Conservation (phyloP, 2,797 vertebrate species). For the Sebastes steindachneri region DNA sequence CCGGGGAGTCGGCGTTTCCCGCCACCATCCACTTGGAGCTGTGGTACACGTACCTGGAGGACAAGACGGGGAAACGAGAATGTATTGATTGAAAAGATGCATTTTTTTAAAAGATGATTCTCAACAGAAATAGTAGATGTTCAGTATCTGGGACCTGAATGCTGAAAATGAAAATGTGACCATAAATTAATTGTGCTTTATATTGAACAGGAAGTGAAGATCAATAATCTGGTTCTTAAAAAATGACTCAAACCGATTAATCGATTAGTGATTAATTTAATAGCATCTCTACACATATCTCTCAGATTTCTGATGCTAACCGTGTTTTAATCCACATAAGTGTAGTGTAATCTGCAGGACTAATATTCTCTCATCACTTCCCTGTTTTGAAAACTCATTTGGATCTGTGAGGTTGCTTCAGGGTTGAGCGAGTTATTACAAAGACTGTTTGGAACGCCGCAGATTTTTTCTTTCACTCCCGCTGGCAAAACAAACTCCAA, state of each 20-base stretch:
- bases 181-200: background rate
- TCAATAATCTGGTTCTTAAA: background rate
- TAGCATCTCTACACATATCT: too few species aligned
- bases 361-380: conserved; percentile 4
- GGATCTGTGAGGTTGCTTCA: background rate
- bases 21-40: conserved; percentile 99
- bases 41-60: conserved; percentile 93
- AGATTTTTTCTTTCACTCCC: background rate
- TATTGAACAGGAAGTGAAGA: background rate
- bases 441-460: conserved; percentile 6
- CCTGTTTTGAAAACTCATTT: conserved; percentile 24
- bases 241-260: too few species aligned
- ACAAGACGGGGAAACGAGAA: background rate
- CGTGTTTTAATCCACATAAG: background rate
- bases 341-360: background rate
- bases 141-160: background rate
- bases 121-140: background rate
- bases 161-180: background rate
- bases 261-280: too few species aligned
- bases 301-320: background rate
- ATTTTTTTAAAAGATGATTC: background rate
- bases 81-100: background rate
- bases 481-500: conserved; percentile 54
- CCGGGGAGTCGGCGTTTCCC: conserved; percentile 95
- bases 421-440: conserved; percentile 7